Percentiles rank a stretch among this genome's conserved stretches.
These are phyloP conservation scores for Exocentrus adspersus DNA, from an alignment of 2,888 invertebrate species.

Conservation along the genomic window DNA sequence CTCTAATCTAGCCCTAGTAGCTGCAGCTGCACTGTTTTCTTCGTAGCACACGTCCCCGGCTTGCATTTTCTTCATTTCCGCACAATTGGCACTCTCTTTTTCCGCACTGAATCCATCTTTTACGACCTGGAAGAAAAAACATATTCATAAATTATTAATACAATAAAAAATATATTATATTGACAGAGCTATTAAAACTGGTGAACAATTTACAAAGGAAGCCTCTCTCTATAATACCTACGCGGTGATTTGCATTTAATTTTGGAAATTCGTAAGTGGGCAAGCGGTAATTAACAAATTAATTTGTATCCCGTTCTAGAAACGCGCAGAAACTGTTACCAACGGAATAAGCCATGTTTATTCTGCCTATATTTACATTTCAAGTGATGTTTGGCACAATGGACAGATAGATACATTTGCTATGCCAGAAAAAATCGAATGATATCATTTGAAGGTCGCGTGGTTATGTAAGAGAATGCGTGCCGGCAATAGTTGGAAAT, in stretches of 20 bases:
- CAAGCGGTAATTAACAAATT: background rate
- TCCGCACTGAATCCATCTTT: conserved; percentile 86
- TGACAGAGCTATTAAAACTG: no score
- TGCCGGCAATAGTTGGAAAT: background rate
- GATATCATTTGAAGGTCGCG: background rate
- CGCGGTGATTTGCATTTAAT: background rate
- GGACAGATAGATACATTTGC: no score
- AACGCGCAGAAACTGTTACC: no score
- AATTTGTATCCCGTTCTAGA: background rate
- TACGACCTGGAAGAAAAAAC: conserved; percentile 67
- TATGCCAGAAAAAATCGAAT: no score
- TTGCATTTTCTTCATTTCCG: conserved; percentile 79
- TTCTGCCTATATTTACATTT: no score
- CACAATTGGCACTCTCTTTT: conserved; percentile 76
- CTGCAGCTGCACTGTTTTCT: conserved; percentile 81
- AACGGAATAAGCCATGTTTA: background rate
- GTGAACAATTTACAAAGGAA: no score
- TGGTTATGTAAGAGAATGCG: background rate
- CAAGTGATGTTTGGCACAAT: no score
- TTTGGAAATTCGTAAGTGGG: background rate
- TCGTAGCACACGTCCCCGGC: conserved; percentile 85
- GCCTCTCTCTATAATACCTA: background rate
- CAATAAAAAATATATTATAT: no score
- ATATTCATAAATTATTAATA: no score
- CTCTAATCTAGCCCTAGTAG: conserved; percentile 81